Evolutionary conservation across 1,140 invertebrate species (phyloP).

Genomic region (Ceratoteleas bidentatus): DNA sequence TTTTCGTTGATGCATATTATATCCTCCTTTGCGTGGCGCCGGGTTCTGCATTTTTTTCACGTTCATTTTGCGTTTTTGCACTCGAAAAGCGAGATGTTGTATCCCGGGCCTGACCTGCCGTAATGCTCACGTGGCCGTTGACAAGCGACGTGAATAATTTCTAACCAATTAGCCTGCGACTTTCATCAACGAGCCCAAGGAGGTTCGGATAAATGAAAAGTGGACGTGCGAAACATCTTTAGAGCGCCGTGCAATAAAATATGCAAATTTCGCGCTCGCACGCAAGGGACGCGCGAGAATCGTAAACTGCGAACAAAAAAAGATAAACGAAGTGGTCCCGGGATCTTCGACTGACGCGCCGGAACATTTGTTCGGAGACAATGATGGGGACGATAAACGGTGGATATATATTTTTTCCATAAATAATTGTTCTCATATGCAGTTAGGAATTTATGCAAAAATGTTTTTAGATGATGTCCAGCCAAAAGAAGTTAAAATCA

Average conservation of each 20-base stretch:
- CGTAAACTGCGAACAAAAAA: conserved; percentile 38
- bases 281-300: conserved; percentile 24
- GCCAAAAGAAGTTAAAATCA: no score
- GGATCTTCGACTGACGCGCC: conserved; percentile 31
- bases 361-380: conserved; percentile 33
- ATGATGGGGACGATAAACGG: conserved; percentile 16
- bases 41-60: background rate
- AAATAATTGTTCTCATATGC: no score
- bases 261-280: conserved; percentile 51
- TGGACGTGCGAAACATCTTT: conserved; percentile 55
- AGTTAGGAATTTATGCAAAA: no score
- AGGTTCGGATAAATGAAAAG: conserved; percentile 65
- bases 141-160: conserved; percentile 71
- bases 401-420: no score
- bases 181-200: conserved; percentile 58
- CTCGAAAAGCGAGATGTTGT: conserved; percentile 43
- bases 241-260: conserved; percentile 54
- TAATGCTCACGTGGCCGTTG: conserved; percentile 42
- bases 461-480: no score
- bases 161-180: conserved; percentile 68
- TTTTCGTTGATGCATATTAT: conserved; percentile 61
- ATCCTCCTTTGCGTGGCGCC: conserved; percentile 16
- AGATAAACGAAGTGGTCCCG: conserved; percentile 3
- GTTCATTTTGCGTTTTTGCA: conserved; percentile 43
- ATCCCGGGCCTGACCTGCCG: conserved; percentile 38